Conservation (phyloP, 2,113 vertebrate genomes). For the Cyprinodon tularosa region DNA sequence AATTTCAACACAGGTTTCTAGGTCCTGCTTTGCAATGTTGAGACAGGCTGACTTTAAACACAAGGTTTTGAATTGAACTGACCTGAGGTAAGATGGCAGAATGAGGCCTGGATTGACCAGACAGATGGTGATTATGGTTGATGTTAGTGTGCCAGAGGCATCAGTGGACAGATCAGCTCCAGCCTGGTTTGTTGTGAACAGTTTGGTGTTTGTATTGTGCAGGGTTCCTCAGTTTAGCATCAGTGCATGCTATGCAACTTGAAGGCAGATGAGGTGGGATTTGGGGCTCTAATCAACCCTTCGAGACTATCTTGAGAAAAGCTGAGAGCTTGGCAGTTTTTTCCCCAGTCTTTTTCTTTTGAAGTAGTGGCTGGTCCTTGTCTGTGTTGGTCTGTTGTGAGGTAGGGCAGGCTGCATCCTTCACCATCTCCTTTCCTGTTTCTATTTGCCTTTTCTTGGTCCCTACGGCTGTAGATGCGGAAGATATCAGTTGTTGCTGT, state of each 20-base stretch:
- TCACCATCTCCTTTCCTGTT: constrained; percentile 31
- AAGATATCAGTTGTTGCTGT: constrained; percentile 64
- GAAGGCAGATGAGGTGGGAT: constrained; percentile 65
- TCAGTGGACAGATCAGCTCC: constrained; percentile 36
- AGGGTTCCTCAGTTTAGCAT: constrained; percentile 16
- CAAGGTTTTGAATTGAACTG: constrained; percentile 61
- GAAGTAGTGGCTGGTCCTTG: constrained; percentile 57
- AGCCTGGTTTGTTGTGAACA: constrained; percentile 28
- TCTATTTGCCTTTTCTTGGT: constrained; percentile 51
- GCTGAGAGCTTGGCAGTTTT: constrained; percentile 38
- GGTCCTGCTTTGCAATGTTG: constrained; percentile 4
- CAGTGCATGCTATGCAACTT: constrained; percentile 60
- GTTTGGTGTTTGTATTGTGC: constrained; percentile 31
- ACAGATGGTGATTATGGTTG: constrained; percentile 63
- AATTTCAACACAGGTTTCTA: constrained; percentile 40
- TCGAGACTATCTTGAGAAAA: constrained; percentile 59
- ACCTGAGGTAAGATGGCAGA: constrained; percentile 57
- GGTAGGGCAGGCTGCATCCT: constrained; percentile 38
- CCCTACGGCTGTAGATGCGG: constrained; percentile 59
- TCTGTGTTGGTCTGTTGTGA: constrained; percentile 37
- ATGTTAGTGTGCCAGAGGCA: constrained; percentile 48
- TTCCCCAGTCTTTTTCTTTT: constrained; percentile 55
- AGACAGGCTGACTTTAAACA: constrained; percentile 61
- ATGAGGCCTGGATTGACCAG: constrained; percentile 33
- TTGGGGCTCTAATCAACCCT: constrained; percentile 74